These are phyloP conservation scores for Papilio demoleus DNA, from an alignment of 2,888 invertebrate genomes.

Conservation along the genomic window DNA sequence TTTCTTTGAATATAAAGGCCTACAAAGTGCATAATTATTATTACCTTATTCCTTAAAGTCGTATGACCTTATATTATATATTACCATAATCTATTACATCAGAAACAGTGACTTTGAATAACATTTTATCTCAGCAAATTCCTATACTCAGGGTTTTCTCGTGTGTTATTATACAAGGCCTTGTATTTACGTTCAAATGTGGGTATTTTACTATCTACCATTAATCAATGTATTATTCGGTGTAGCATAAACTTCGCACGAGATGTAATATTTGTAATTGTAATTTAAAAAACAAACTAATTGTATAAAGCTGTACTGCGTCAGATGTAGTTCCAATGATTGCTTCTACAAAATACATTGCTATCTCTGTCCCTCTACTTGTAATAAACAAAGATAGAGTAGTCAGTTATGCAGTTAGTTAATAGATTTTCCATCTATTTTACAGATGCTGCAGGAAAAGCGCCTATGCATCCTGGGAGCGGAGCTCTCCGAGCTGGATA, in stretches of 20 bases:
- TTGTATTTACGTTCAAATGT: neutral
- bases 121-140: constrained; percentile 2
- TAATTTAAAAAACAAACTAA: neutral
- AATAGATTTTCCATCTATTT: too few relatives aligned
- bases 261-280: neutral
- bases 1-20: too few relatives aligned
- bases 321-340: too few relatives aligned
- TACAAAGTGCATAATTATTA: neutral
- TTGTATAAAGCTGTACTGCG: too few relatives aligned
- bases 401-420: too few relatives aligned
- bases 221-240: neutral
- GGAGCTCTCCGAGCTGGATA: constrained; percentile 88
- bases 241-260: neutral
- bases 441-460: constrained; percentile 88
- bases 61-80: neutral
- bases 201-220: neutral
- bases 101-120: constrained; percentile 1
- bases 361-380: neutral
- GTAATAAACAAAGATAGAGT: neutral
- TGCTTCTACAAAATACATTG: too few relatives aligned
- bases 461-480: constrained; percentile 86
- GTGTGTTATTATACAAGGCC: constrained; percentile 13
- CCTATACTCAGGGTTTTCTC: constrained; percentile 2
- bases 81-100: neutral
- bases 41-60: neutral